Percentiles rank a stretch among this genome's conserved stretches.
Conservation (phyloP, 2,113 vertebrate species). For the Poeciliopsis occidentalis region DNA sequence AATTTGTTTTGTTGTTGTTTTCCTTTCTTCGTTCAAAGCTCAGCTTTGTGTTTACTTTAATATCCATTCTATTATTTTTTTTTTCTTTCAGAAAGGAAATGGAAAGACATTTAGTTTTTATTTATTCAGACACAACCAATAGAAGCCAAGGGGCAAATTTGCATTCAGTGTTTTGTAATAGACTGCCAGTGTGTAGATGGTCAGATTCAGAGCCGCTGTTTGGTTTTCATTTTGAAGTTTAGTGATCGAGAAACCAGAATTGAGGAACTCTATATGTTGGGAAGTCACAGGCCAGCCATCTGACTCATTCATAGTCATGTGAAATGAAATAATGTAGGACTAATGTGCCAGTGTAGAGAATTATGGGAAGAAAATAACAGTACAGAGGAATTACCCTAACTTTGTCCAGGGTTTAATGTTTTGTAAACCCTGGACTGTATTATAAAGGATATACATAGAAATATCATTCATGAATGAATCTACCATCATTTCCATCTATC, state of each 20-base stretch:
- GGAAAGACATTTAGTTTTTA: background rate
- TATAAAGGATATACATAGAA: background rate
- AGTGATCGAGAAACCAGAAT: background rate
- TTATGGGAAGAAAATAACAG: background rate
- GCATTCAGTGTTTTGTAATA: background rate
- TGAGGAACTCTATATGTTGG: slow-evolving; percentile 8
- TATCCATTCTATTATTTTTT: background rate
- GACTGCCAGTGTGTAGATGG: background rate
- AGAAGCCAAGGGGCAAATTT: background rate
- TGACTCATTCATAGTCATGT: slow-evolving; percentile 23
- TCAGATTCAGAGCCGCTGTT: slow-evolving; percentile 20
- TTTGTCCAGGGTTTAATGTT: background rate
- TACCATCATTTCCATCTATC: background rate
- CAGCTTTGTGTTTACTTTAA: background rate
- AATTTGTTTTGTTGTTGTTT: too few species aligned
- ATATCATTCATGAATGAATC: background rate
- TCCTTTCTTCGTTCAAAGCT: background rate
- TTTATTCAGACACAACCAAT: background rate
- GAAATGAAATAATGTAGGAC: background rate
- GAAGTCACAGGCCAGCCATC: background rate
- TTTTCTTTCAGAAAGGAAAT: background rate
- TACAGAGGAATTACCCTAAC: background rate
- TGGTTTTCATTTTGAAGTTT: slow-evolving; percentile 9
- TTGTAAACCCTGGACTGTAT: background rate
- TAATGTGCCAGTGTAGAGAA: background rate